Evolutionary conservation across 1,140 invertebrate genomes (phyloP).

Genomic region (Solenopsis invicta): DNA sequence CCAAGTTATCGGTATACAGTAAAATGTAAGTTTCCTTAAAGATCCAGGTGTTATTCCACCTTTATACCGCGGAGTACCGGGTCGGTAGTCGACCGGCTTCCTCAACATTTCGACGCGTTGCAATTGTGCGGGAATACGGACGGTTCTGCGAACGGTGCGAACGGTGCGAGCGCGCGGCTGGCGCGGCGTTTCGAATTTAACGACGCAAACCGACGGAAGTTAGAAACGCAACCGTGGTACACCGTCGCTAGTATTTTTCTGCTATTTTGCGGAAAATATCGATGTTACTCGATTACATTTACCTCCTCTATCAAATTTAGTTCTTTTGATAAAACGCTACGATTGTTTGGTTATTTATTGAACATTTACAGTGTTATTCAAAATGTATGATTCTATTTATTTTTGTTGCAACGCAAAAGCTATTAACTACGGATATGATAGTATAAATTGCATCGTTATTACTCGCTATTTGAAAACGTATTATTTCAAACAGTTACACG

Average conservation of each 20-base stretch:
- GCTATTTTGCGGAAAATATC: conserved; percentile 1
- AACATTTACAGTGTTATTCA: conserved; percentile 7
- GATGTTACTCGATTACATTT: neutral
- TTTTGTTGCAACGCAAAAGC: neutral
- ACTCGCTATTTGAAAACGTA: neutral
- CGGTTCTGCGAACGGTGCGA: neutral
- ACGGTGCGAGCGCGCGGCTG: no score
- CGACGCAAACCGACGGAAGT: no score
- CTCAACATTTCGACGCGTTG: neutral
- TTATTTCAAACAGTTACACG: conserved; percentile 22
- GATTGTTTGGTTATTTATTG: neutral
- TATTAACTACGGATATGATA: neutral
- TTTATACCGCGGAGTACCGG: neutral
- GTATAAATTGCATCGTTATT: neutral
- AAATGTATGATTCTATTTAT: neutral
- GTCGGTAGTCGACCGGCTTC: neutral
- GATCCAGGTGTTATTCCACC: conserved; percentile 20
- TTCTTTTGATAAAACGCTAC: conserved; percentile 6
- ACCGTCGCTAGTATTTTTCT: no score
- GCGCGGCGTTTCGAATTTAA: neutral
- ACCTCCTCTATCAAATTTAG: neutral
- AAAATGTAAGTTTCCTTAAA: conserved; percentile 38
- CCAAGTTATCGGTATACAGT: conserved; percentile 30
- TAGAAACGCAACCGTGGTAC: no score
- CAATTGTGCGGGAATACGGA: neutral